Evolutionary conservation across 2,797 vertebrate species (phyloP).

Genomic region (Acanthurus tractus): DNA sequence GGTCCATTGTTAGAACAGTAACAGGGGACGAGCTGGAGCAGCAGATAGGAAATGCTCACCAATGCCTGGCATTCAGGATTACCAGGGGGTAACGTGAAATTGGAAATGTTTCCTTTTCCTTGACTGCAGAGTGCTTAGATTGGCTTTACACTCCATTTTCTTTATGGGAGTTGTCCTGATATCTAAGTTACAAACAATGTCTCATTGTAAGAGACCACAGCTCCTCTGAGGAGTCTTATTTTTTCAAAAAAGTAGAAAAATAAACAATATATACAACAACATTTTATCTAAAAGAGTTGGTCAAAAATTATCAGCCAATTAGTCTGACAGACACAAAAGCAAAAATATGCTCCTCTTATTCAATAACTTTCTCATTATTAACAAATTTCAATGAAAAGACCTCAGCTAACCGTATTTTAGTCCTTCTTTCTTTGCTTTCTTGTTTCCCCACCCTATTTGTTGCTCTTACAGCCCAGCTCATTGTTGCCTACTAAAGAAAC

Average conservation of each 20-base stretch:
- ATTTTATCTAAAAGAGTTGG: not conserved
- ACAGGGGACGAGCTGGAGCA: constrained; percentile 68
- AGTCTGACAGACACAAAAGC: constrained; percentile 3
- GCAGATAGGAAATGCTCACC: constrained; percentile 74
- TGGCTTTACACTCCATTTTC: constrained; percentile 49
- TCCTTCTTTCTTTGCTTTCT: not conserved
- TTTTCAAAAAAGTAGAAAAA: constrained; percentile 16
- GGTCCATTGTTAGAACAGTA: constrained; percentile 80
- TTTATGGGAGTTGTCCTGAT: constrained; percentile 49
- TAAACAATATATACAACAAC: not conserved
- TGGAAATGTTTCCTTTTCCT: constrained; percentile 69
- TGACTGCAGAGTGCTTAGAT: constrained; percentile 35
- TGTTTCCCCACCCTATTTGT: not conserved
- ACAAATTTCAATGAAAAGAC: not conserved
- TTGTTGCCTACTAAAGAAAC: not conserved
- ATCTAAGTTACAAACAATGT: constrained; percentile 58
- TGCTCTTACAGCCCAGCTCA: not conserved
- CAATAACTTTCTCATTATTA: not conserved
- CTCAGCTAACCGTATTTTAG: not conserved
- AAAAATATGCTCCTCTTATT: not conserved
- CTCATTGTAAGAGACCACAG: constrained; percentile 38
- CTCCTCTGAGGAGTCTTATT: constrained; percentile 30
- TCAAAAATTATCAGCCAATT: not conserved
- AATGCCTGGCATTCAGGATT: constrained; percentile 64
- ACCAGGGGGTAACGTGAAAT: constrained; percentile 59